These are phyloP conservation scores for Mythimna impura DNA, from an alignment of 2,888 invertebrate genomes.

Conservation along the genomic window DNA sequence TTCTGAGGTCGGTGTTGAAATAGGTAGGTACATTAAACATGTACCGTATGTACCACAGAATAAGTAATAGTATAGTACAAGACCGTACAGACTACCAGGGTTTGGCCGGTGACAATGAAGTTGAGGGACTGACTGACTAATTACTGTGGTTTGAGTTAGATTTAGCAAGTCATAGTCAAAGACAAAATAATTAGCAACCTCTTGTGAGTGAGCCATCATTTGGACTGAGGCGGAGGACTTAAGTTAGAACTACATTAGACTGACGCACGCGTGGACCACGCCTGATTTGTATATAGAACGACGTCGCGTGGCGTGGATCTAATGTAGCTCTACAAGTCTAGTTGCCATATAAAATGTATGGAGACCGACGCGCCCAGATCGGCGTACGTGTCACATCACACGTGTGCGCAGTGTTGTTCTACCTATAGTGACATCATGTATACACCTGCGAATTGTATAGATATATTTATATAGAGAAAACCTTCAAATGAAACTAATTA, in stretches of 20 bases:
- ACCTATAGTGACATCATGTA: not conserved
- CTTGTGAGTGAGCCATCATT: slow-evolving; percentile 1
- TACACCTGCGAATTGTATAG: not conserved
- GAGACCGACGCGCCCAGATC: too few relatives aligned
- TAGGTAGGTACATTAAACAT: slow-evolving; percentile 11
- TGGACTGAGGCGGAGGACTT: not conserved
- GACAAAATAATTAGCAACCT: slow-evolving; percentile 15
- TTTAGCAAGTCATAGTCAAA: slow-evolving; percentile 15
- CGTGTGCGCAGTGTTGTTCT: too few relatives aligned
- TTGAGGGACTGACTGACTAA: slow-evolving; percentile 6
- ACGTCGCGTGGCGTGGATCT: too few relatives aligned
- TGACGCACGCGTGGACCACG: too few relatives aligned
- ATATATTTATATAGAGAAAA: slow-evolving; percentile 2
- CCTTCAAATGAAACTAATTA: slow-evolving; percentile 14
- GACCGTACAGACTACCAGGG: not conserved
- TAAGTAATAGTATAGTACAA: too few relatives aligned
- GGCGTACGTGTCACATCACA: too few relatives aligned
- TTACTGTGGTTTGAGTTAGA: slow-evolving; percentile 1
- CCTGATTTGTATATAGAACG: too few relatives aligned
- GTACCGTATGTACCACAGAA: not conserved
- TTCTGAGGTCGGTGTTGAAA: slow-evolving; percentile 33
- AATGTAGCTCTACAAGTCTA: too few relatives aligned
- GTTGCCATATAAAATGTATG: too few relatives aligned
- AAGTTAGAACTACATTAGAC: too few relatives aligned
- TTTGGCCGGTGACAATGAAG: slow-evolving; percentile 1